A percentile compares a stretch with the other conserved stretches of the same genome.
Conservation (phyloP, 2,797 vertebrate species). For the Molossus alvarezi region DNA sequence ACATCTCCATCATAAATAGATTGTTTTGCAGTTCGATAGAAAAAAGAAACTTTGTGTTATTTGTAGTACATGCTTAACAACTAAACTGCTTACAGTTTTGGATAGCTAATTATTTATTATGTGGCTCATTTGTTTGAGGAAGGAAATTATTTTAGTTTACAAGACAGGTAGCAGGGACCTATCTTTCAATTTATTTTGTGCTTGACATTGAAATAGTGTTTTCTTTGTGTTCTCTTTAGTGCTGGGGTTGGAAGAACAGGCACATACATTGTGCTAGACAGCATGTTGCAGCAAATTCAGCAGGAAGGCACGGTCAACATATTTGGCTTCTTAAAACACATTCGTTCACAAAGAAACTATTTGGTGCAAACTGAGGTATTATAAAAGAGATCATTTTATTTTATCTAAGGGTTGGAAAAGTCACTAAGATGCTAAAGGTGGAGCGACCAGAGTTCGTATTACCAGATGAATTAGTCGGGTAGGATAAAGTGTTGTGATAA, state of each 20-base stretch:
- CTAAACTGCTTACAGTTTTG: neutral
- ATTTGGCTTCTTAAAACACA: slow-evolving; percentile 97
- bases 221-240: slow-evolving; percentile 89
- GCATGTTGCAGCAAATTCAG: slow-evolving; percentile 97
- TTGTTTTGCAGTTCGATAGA: slow-evolving; percentile 17
- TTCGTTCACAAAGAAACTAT: slow-evolving; percentile 97
- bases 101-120: neutral
- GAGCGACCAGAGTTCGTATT: neutral
- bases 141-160: slow-evolving; percentile 48
- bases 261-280: slow-evolving; percentile 98
- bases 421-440: neutral
- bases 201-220: slow-evolving; percentile 76
- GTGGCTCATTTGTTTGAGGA: neutral
- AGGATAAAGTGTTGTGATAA: neutral
- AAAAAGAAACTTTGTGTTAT: neutral
- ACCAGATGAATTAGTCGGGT: neutral
- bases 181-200: slow-evolving; percentile 19
- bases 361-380: slow-evolving; percentile 99
- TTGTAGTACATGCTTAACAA: slow-evolving; percentile 17
- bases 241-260: slow-evolving; percentile 98
- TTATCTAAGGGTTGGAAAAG: neutral
- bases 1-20: neutral
- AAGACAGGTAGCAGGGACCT: neutral
- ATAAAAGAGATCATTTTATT: slow-evolving; percentile 32
- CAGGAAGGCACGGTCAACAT: slow-evolving; percentile 95